phyloP scores from a whole-genome alignment of 2,113 vertebrate genomes.

The Nibea albiflora region DNA sequence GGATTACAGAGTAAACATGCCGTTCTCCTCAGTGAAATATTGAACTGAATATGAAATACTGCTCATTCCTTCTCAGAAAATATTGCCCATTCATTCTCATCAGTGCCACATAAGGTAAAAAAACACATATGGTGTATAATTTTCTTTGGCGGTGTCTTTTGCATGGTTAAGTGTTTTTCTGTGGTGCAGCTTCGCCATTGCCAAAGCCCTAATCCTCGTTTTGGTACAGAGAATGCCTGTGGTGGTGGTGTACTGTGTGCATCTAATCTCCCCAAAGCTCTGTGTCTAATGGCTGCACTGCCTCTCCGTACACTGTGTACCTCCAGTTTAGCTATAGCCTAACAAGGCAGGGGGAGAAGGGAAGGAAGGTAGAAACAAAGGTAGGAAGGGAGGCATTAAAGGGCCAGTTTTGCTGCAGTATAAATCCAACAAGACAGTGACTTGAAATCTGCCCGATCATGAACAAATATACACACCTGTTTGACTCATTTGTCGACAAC shows the following conservation, averaged over 20 bases:
- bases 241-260: constrained; percentile 70
- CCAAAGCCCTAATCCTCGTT: constrained; percentile 73
- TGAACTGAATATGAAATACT: constrained; percentile 39
- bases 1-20: constrained; percentile 49
- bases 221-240: constrained; percentile 74
- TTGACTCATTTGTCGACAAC: not conserved
- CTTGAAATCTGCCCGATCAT: not conserved
- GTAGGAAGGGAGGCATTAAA: constrained; percentile 6
- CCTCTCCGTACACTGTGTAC: constrained; percentile 70
- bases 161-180: constrained; percentile 47
- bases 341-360: constrained; percentile 46
- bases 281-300: constrained; percentile 81
- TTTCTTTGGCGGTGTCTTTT: constrained; percentile 35
- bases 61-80: constrained; percentile 49
- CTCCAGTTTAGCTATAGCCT: constrained; percentile 57
- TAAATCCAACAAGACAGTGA: not conserved
- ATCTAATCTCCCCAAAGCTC: constrained; percentile 80
- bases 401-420: not conserved
- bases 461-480: not conserved
- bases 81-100: constrained; percentile 58
- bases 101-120: constrained; percentile 44
- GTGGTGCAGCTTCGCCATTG: constrained; percentile 52
- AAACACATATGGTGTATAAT: constrained; percentile 43
- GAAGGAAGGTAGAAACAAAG: constrained; percentile 10
- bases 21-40: constrained; percentile 42